phyloP scores from a whole-genome alignment of 2,888 invertebrate genomes.

The Epinotia demarniana region DNA sequence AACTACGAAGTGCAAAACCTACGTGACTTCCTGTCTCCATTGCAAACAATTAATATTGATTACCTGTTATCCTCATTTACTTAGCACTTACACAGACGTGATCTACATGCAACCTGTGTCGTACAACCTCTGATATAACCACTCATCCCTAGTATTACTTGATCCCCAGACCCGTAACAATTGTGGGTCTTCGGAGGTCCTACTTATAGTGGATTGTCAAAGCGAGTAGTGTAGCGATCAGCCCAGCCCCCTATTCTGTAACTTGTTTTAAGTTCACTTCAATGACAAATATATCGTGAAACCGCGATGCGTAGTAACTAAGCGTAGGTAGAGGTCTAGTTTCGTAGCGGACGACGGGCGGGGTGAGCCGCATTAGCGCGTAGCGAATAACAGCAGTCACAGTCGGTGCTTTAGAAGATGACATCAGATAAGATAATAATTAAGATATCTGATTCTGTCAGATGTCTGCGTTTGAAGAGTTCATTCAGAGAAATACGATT shows the following conservation, averaged over 20 bases:
- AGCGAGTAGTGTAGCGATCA: neutral
- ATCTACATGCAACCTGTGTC: neutral
- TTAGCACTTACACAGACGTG: conserved; percentile 23
- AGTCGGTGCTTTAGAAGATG: conserved; percentile 31
- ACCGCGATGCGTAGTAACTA: too few relatives aligned
- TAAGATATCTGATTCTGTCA: conserved; percentile 37
- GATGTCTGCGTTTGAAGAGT: conserved; percentile 12
- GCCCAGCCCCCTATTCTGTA: too few relatives aligned
- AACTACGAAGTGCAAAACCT: conserved; percentile 4
- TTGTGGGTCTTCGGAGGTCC: too few relatives aligned
- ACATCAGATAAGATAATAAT: conserved; percentile 27
- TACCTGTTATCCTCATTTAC: conserved; percentile 8
- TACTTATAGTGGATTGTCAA: neutral
- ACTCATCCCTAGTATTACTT: neutral
- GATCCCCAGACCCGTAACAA: neutral
- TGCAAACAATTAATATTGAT: conserved; percentile 28
- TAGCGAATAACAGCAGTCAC: neutral
- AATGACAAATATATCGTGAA: too few relatives aligned
- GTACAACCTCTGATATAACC: neutral
- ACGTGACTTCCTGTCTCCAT: conserved; percentile 29
- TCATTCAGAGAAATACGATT: conserved; percentile 26
- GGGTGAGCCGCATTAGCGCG: too few relatives aligned
- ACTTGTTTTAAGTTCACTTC: too few relatives aligned
- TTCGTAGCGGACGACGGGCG: too few relatives aligned
- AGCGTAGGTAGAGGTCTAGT: too few relatives aligned